Base-by-base conservation (phyloP, 2,113 vertebrate genomes). In the Thinocorus orbignyianus region DNA sequence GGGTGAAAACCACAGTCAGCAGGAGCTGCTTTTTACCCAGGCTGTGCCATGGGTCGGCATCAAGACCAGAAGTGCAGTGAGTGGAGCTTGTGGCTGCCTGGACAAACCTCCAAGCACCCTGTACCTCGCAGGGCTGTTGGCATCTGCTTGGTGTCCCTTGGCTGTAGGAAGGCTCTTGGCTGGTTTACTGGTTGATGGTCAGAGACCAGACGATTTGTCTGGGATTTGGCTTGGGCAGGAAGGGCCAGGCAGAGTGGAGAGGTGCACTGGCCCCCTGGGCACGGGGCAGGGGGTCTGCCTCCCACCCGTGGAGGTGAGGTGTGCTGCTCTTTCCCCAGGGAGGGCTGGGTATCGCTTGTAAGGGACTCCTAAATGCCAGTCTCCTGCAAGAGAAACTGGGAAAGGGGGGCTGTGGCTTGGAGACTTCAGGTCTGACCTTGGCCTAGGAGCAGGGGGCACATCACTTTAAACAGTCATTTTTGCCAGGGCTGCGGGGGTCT, bases 301-400 rank as follows among this genome's bases (percentile, higher is more conserved):
- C 16, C 44, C 18, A 8, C 4, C 16, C 0, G 0, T 5, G 52
- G 48, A 46, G 51, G 42, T 0, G 2, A 81, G 15, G 10, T 1
- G 4, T 8, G 24, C 44, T 17, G 31, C 2, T 4, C 20, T 58
- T 84, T 51, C 37, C 28, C 41, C 17, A 2, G 9, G 35, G 37
- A 57, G 49, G 8, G 20, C n/a, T 55, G 54, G 3, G 49, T 78
- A 15, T 13, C 12, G 11, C 81, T 74, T 33, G 15, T 28, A 24
- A n/a, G 1, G 49, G 15, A 15, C 44, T 58, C 46, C 41, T 9
- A 31, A 25, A 6, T 9, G 51, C 58, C 48, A 25, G 25, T 68
- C 19, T 77, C 37, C 31, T 55, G 30, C 33, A 41, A 42, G 61
- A 94, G 52, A 55, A 73, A 14, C 23, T 49, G 46, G 4, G 46